A percentile compares a stretch with the other conserved stretches of the same genome.
Conservation (phyloP, 2,797 vertebrate species). For the Lepus townsendii region DNA sequence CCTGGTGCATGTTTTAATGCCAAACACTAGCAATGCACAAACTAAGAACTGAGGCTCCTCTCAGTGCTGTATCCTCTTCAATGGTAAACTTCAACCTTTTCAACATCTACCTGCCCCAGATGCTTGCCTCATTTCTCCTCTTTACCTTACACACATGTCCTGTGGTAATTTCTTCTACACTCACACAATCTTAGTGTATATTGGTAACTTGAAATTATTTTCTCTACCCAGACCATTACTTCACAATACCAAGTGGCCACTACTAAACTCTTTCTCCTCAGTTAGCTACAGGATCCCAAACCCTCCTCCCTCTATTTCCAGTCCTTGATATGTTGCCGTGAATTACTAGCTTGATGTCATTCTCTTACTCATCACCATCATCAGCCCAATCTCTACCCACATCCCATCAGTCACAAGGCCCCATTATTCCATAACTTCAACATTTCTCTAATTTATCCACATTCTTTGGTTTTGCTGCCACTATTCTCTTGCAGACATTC, state of each 20-base stretch:
- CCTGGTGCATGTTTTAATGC: neutral
- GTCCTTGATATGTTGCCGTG: neutral
- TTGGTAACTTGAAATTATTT: neutral
- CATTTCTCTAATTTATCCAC: neutral
- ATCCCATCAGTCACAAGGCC: neutral
- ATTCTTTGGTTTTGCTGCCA: neutral
- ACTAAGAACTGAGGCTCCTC: neutral
- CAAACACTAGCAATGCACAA: neutral
- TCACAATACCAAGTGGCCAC: neutral
- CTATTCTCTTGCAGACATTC: neutral
- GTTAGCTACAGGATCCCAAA: neutral
- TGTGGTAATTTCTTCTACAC: neutral
- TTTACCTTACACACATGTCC: neutral
- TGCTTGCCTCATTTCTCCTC: neutral
- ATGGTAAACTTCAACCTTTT: neutral
- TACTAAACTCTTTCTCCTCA: neutral
- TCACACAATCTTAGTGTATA: neutral
- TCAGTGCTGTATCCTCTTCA: neutral
- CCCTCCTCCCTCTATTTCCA: neutral
- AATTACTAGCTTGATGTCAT: neutral
- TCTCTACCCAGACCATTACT: neutral
- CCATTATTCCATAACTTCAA: neutral
- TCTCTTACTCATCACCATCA: neutral
- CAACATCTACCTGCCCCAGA: neutral
- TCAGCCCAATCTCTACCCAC: neutral